Evolutionary conservation across 2,888 invertebrate species (phyloP), one percentile per base, ranked within the genome.

Genomic region (Hemaris fuciformis): DNA sequence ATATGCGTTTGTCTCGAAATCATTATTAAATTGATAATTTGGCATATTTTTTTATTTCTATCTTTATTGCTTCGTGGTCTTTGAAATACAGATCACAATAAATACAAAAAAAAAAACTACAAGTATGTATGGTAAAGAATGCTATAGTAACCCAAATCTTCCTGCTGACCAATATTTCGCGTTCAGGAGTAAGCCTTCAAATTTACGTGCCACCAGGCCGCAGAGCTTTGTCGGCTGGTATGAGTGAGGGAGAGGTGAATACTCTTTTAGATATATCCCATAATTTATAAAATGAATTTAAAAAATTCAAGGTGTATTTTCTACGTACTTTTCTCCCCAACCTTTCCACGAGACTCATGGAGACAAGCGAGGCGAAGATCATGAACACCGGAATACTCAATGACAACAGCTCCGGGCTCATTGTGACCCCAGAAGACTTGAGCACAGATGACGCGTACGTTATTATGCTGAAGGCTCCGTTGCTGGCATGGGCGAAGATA

Each of bases 381-480:
- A 84, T 77, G 20, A 76, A 71, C 5, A 73, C 59, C 2, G 83
- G 83, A 38, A 84, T 74, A 45, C 76, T 74, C 42, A 83, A 68
- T 2, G 75, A 73, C 46, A 77, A 79, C n/a, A 81, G 23, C 18
- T 80, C 74, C 0, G 81, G 76, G 23, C 73, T 78, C 27, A 81
- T 68, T 0, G 68, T 64, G 0, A 75, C 67, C n/a, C 76, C 79
- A 0, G 79, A 73, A 2, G 73, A 65, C 0, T 66, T 62, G 31
- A 84, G 64, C n/a, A 84, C 71, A 2, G 67, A 68, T 0, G 79
- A 70, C 0, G 84, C 83, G 20, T 81, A 84, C 13, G 68, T 78
- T 0, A 81, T 22, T 4, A 84, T 73, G 0, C 74, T 62, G 59
- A 76, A 78, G 1, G 71, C 67, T 7, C 83, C 85, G 62, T 78